Percentiles rank a stretch among this genome's conserved stretches.
phyloP scores from a whole-genome alignment of 2,888 invertebrate species.

The Rotaria magnacalcarata region DNA sequence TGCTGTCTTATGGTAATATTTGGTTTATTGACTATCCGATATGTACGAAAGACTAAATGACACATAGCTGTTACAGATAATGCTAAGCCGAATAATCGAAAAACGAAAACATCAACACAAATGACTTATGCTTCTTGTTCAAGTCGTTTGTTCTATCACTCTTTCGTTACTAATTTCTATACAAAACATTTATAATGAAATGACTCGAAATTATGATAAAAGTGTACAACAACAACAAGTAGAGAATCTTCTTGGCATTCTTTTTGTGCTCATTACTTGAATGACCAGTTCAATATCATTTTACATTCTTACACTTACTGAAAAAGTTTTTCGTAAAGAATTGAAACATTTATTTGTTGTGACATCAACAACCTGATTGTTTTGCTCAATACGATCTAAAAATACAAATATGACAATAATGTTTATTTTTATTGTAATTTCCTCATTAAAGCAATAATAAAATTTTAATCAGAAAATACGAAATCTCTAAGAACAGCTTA shows the following conservation, averaged over 20 bases:
- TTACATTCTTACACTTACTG: background rate
- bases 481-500: too few species aligned
- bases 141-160: background rate
- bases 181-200: background rate
- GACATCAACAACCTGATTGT: too few species aligned
- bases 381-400: too few species aligned
- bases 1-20: background rate
- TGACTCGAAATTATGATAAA: background rate
- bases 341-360: background rate
- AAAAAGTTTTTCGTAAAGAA: background rate
- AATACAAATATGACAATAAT: too few species aligned
- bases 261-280: background rate
- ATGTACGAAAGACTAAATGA: background rate
- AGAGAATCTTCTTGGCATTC: background rate
- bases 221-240: background rate
- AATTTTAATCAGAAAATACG: too few species aligned
- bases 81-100: background rate
- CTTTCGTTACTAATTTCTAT: background rate
- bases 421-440: too few species aligned
- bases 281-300: background rate
- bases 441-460: too few species aligned
- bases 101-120: background rate
- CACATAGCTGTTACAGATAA: background rate
- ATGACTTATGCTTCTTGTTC: background rate
- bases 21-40: background rate